Evolutionary conservation across 2,113 vertebrate species (phyloP), one percentile per base, ranked within the genome.

Genomic region (Elachura formosa): DNA sequence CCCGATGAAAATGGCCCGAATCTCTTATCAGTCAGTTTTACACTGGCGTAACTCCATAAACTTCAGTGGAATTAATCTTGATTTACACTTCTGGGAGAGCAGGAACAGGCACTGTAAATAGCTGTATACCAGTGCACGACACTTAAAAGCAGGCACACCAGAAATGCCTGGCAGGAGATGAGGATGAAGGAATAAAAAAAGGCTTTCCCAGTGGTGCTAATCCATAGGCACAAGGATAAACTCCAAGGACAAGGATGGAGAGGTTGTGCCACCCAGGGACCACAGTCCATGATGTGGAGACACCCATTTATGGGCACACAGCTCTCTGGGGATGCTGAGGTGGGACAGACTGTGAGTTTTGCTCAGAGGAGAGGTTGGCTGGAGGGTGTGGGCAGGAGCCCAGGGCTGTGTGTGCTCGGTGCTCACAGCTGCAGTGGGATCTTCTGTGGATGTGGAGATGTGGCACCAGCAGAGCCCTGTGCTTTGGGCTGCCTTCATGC

Each of bases 51-150:
- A 94, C 87, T 95, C 94, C 95, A 94, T 89, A 87, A 96, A 94
- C 91, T 94, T 97, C 91, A 68, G 84, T 91, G 87, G 85, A 96
- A 96, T 94, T 96, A 94, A 94, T 96, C 95, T 95, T 94, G 92
- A 96, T 96, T 93, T 95, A 94, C 78, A 28, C 85, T 92, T 72
- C 23, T 77, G 82, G 75, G 85, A 93, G 83, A 92, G 85, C 72
- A 84, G 90, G 67, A 94, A 54, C 59, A 80, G 88, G 95, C 92
- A 31, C 76, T 54, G 67, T 91, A 93, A 96, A 95, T 73, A 88
- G 83, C 92, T 88, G 8, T 9, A 40, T 2, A 79, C 59, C 46
- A 29, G 22, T 15, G 78, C 46, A 40, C 63, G 66, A 56, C 58
- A 63, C 88, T 95, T 94, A 66, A 94, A 96, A 96, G 87, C 76